Conservation (phyloP, 2,888 invertebrate genomes). For the Trichogramma dendrolimi region DNA sequence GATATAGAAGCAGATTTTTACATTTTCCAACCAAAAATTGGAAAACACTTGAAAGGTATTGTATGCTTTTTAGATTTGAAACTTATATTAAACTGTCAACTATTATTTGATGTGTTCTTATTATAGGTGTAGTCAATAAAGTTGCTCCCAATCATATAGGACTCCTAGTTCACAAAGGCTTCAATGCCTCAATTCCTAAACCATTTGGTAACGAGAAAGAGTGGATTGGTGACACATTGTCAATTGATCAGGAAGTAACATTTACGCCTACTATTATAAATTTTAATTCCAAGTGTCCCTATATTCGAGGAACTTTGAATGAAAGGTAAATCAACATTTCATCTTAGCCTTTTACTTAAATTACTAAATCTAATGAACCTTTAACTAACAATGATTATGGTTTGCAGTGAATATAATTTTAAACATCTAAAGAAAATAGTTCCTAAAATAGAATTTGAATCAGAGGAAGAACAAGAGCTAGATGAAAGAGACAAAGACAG, state of each 20-base stretch:
- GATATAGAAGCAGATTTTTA: constrained; percentile 69
- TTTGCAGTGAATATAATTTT: too few relatives aligned
- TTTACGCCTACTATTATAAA: constrained; percentile 61
- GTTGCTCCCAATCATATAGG: constrained; percentile 65
- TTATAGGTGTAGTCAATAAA: constrained; percentile 62
- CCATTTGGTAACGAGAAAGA: constrained; percentile 54
- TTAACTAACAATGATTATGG: too few relatives aligned
- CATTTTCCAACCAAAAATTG: constrained; percentile 63
- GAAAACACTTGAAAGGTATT: constrained; percentile 58
- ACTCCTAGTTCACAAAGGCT: constrained; percentile 65
- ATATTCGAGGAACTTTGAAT: constrained; percentile 61
- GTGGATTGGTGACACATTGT: constrained; percentile 59
- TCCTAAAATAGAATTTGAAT: too few relatives aligned
- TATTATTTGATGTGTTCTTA: constrained; percentile 1
- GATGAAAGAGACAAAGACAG: too few relatives aligned
- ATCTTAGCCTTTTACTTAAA: too few relatives aligned
- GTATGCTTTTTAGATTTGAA: constrained; percentile 63
- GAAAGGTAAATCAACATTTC: constrained; percentile 47
- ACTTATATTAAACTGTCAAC: background rate
- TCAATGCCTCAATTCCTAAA: constrained; percentile 67
- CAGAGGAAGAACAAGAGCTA: too few relatives aligned
- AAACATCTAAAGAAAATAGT: too few relatives aligned
- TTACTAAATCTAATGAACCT: too few relatives aligned
- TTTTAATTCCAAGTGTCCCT: constrained; percentile 60
- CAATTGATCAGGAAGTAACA: constrained; percentile 60